phyloP scores from a whole-genome alignment of 2,113 vertebrate genomes.

The Upupa epops region DNA sequence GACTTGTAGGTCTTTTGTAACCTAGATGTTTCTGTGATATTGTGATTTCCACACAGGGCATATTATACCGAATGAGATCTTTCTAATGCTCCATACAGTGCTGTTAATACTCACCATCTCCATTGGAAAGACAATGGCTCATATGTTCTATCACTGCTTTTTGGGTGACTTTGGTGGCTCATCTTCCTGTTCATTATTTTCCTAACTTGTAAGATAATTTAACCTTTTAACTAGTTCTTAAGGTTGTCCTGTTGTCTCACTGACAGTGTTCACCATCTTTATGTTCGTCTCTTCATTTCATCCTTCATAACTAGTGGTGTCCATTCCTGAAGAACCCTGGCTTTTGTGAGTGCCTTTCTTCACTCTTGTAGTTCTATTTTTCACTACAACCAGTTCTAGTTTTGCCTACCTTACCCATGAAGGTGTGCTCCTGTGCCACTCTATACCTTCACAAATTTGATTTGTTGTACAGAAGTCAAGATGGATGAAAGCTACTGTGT shows the following conservation, averaged over 20 bases:
- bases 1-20: too few species aligned
- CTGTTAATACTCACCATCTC: neutral
- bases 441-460: neutral
- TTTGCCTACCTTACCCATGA: neutral
- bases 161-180: fast-evolving
- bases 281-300: neutral
- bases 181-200: neutral
- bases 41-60: too few species aligned
- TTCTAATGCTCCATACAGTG: neutral
- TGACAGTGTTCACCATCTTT: neutral
- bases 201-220: neutral
- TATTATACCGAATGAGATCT: neutral
- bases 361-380: neutral
- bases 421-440: neutral
- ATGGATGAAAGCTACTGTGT: neutral
- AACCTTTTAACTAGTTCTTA: neutral
- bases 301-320: neutral
- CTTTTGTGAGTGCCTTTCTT: neutral
- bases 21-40: too few species aligned
- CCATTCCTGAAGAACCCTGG: neutral
- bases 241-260: neutral
- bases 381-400: neutral
- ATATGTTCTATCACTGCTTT: neutral
- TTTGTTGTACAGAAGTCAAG: neutral
- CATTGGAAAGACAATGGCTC: neutral